phyloP scores from a whole-genome alignment of 2,888 invertebrate species.

The Microdon myrmicae region DNA sequence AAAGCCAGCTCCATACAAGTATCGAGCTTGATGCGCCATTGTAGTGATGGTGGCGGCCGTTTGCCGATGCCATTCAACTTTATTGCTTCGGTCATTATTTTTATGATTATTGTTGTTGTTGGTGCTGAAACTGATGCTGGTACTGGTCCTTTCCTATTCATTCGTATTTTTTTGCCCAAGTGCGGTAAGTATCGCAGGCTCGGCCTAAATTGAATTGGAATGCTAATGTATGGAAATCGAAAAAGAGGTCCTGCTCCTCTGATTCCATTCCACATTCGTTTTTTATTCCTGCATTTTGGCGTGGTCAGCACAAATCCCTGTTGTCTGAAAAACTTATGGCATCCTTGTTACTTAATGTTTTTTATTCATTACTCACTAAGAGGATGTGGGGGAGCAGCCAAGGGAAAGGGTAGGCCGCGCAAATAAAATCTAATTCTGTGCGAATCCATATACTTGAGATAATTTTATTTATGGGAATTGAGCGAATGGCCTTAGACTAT shows the following conservation, averaged over 20 bases:
- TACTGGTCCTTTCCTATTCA: conserved; percentile 46
- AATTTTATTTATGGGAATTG: conserved; percentile 50
- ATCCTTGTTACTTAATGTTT: conserved; percentile 35
- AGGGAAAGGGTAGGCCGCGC: conserved; percentile 26
- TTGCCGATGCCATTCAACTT: conserved; percentile 63
- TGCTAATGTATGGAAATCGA: conserved; percentile 65
- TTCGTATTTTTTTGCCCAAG: conserved; percentile 38
- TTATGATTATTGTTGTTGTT: conserved; percentile 66
- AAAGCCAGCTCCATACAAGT: too few species aligned
- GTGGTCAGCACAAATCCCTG: conserved; percentile 46
- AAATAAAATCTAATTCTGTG: neutral
- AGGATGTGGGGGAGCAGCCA: conserved; percentile 46
- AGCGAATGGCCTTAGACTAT: conserved; percentile 29
- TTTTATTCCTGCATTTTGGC: conserved; percentile 16
- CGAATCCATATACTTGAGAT: conserved; percentile 30
- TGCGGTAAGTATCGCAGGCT: conserved; percentile 40
- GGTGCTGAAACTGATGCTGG: conserved; percentile 47
- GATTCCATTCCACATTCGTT: conserved; percentile 4
- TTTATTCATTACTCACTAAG: conserved; percentile 50
- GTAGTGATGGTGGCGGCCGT: conserved; percentile 42
- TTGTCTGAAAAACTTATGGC: conserved; percentile 16
- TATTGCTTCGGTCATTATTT: conserved; percentile 65
- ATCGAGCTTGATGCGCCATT: neutral
- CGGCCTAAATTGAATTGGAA: conserved; percentile 60
- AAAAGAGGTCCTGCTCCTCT: conserved; percentile 54